A percentile compares a stretch with the other conserved stretches of the same genome.
Conservation (phyloP, 1,140 invertebrate genomes). For the Hycleus cichorii region DNA sequence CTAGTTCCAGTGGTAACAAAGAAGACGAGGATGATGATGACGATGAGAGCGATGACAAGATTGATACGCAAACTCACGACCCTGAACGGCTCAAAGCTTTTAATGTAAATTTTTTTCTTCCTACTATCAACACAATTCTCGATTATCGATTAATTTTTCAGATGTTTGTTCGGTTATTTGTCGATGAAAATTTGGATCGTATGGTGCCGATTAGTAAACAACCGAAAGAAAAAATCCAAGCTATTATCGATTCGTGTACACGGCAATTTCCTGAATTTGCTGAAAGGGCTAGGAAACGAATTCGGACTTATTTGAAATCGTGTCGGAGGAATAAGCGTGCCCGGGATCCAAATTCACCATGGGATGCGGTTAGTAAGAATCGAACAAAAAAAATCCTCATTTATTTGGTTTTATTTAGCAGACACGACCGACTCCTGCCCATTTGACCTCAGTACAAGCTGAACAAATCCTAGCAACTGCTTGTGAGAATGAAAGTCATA, state of each 20-base stretch:
- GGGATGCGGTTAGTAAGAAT: conserved; percentile 57
- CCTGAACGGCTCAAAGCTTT: conserved; percentile 94
- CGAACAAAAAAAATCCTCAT: background rate
- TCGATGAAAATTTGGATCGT: conserved; percentile 93
- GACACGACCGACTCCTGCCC: conserved; percentile 88
- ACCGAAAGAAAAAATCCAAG: conserved; percentile 96
- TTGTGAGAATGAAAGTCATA: conserved; percentile 94
- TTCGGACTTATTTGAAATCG: conserved; percentile 92
- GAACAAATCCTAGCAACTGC: conserved; percentile 92
- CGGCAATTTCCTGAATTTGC: conserved; percentile 95
- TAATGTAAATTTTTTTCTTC: conserved; percentile 65
- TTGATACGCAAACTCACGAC: conserved; percentile 81
- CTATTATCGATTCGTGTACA: conserved; percentile 94
- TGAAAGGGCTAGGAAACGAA: conserved; percentile 86
- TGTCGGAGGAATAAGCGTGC: conserved; percentile 90
- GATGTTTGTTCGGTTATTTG: conserved; percentile 97
- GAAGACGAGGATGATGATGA: conserved; percentile 91
- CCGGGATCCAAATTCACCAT: conserved; percentile 57
- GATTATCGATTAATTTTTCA: conserved; percentile 41
- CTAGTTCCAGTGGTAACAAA: conserved; percentile 80
- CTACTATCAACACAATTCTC: background rate
- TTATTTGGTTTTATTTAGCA: conserved; percentile 41
- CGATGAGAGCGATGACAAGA: conserved; percentile 84
- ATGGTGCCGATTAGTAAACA: conserved; percentile 96
- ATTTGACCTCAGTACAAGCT: conserved; percentile 91